Conservation (phyloP, 2,797 vertebrate genomes). For the Anguilla obscura region DNA sequence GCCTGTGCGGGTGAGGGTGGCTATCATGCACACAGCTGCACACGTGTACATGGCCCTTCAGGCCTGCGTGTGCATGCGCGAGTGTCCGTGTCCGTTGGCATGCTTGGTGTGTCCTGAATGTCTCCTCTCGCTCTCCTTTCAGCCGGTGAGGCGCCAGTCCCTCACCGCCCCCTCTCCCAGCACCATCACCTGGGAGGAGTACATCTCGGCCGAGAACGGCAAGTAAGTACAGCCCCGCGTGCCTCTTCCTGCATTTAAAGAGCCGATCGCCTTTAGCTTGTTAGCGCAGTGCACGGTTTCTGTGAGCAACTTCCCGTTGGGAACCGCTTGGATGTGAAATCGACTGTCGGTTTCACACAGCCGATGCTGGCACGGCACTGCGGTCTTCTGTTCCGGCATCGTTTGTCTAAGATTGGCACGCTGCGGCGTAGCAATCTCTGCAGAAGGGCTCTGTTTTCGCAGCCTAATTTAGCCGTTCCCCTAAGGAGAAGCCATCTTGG, state of each 20-base stretch:
- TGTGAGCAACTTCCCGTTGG: background rate
- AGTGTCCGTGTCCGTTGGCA: background rate
- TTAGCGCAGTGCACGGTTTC: background rate
- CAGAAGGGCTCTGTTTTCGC: background rate
- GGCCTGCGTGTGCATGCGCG: background rate
- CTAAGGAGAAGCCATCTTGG: background rate
- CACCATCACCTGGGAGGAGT: conserved; percentile 97
- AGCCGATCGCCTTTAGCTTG: background rate
- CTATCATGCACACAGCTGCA: background rate
- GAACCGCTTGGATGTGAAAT: background rate
- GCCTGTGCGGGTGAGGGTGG: background rate
- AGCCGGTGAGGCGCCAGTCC: conserved; percentile 91
- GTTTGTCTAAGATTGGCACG: background rate
- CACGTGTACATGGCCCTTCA: background rate
- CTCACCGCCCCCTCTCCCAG: conserved; percentile 87
- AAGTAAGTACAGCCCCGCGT: conserved; percentile 76
- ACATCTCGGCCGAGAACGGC: conserved; percentile 91
- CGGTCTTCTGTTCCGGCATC: background rate
- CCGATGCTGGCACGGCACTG: background rate
- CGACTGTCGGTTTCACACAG: background rate
- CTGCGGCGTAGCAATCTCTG: background rate
- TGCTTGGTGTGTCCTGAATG: background rate
- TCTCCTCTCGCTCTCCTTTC: conserved; percentile 30
- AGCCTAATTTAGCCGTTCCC: background rate
- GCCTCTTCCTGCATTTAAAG: background rate